Evolutionary conservation across 2,888 invertebrate species (phyloP).

Genomic region (Pseudeuparius sepicola): DNA sequence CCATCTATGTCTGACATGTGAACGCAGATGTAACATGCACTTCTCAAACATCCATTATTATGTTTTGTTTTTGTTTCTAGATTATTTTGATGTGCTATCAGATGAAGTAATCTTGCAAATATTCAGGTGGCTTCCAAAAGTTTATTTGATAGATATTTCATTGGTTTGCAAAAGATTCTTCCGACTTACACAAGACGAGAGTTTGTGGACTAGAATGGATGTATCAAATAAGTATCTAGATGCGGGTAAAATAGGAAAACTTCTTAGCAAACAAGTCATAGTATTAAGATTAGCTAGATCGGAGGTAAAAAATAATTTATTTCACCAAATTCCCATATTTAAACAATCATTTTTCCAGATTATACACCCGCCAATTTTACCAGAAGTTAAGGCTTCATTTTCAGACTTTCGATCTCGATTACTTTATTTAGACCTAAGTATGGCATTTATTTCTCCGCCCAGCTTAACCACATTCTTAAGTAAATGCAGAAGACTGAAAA

Average conservation of each 20-base stretch:
- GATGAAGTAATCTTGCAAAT: slow-evolving; percentile 81
- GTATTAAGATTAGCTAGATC: slow-evolving; percentile 71
- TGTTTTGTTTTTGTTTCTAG: slow-evolving; percentile 35
- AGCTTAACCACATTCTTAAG: slow-evolving; percentile 51
- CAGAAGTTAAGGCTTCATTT: slow-evolving; percentile 33
- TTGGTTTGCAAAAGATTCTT: slow-evolving; percentile 72
- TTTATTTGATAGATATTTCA: slow-evolving; percentile 58
- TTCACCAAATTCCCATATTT: slow-evolving; percentile 4
- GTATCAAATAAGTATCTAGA: slow-evolving; percentile 59
- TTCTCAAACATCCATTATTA: too few species aligned
- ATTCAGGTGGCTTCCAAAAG: slow-evolving; percentile 74
- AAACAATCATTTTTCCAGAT: too few species aligned
- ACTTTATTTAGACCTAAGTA: slow-evolving; percentile 80
- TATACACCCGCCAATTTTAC: slow-evolving; percentile 43
- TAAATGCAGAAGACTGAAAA: slow-evolving; percentile 61
- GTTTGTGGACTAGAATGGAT: slow-evolving; percentile 78
- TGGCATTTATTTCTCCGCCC: slow-evolving; percentile 53
- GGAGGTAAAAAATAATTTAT: slow-evolving; percentile 55
- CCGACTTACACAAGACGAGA: slow-evolving; percentile 70
- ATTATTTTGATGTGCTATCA: slow-evolving; percentile 64
- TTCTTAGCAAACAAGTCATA: slow-evolving; percentile 67
- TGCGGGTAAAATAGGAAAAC: slow-evolving; percentile 59
- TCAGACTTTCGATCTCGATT: slow-evolving; percentile 48
- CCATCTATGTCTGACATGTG: too few species aligned
- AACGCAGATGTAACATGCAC: too few species aligned